Evolutionary conservation across 1,140 invertebrate genomes (phyloP).

Genomic region (Holcopasites calliopsidis): DNA sequence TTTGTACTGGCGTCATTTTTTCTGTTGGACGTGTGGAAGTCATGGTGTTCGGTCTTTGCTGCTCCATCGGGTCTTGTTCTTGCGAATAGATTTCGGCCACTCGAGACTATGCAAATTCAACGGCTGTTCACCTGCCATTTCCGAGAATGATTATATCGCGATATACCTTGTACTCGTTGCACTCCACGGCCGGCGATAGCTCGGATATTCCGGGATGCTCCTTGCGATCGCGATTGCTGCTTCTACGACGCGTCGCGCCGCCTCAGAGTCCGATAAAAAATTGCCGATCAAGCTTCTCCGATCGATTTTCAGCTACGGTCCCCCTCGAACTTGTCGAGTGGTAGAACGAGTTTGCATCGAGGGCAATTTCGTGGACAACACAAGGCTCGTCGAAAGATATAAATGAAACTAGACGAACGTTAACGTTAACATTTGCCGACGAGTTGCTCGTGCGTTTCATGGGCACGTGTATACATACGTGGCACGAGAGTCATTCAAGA

Average conservation of each 20-base stretch:
- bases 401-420: background rate
- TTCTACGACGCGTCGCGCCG: too few species aligned
- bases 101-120: background rate
- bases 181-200: background rate
- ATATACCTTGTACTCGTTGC: slow-evolving; percentile 4
- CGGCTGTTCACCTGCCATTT: slow-evolving; percentile 1
- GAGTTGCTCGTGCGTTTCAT: background rate
- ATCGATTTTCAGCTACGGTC: background rate
- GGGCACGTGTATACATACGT: too few species aligned
- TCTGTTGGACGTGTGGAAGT: too few species aligned
- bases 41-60: too few species aligned
- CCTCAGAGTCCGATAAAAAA: background rate
- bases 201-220: background rate
- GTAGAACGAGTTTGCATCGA: too few species aligned
- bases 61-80: background rate
- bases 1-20: background rate
- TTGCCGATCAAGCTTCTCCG: too few species aligned
- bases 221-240: background rate
- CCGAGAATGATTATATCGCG: slow-evolving; percentile 19
- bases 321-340: too few species aligned
- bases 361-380: too few species aligned
- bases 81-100: background rate
- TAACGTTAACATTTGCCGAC: background rate
- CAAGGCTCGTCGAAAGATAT: background rate
- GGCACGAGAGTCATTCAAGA: background rate